Evolutionary conservation across 2,113 vertebrate genomes (phyloP).

Genomic region (Lipotes vexillifer): DNA sequence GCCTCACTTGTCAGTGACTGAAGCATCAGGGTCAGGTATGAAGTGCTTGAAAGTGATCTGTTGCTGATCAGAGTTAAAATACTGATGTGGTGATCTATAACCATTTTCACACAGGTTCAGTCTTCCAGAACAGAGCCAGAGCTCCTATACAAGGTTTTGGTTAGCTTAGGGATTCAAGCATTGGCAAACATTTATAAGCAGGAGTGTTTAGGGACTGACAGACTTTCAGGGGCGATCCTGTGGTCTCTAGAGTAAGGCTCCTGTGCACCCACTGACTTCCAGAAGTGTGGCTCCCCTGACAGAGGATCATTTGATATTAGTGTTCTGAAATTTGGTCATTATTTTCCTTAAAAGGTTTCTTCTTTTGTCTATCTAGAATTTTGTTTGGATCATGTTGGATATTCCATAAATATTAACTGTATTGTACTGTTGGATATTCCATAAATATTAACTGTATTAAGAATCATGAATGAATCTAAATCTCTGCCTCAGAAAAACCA

Average conservation of each 20-base stretch:
- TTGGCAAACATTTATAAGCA: not conserved
- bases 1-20: not conserved
- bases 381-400: not conserved
- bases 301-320: not conserved
- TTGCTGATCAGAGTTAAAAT: not conserved
- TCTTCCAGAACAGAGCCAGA: not conserved
- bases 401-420: not conserved
- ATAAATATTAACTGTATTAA: not conserved
- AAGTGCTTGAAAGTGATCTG: not conserved
- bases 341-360: not conserved
- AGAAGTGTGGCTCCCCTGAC: not conserved
- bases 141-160: not conserved
- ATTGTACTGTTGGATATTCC: not conserved
- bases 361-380: not conserved
- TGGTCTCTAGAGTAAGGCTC: not conserved
- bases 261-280: fast-evolving
- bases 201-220: not conserved
- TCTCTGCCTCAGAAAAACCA: not conserved
- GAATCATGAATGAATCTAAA: not conserved
- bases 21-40: not conserved
- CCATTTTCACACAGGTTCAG: not conserved
- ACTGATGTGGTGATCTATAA: not conserved
- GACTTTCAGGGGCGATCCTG: not conserved
- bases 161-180: not conserved
- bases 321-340: not conserved